Evolutionary conservation across 2,888 invertebrate genomes (phyloP).

Genomic region (Monopis laevigella): DNA sequence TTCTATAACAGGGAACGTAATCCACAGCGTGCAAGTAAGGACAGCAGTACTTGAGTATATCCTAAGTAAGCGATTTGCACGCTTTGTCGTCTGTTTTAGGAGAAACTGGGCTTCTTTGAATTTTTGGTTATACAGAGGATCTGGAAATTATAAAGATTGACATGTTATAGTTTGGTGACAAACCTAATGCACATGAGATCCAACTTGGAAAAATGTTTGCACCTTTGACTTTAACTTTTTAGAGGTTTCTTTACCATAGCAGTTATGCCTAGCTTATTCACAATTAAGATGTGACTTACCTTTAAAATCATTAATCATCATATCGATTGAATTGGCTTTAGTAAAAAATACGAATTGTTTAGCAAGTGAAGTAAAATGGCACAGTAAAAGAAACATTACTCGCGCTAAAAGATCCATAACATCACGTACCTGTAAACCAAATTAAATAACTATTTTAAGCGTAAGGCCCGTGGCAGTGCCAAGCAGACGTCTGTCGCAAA

Average conservation of each 20-base stretch:
- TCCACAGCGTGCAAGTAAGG: slow-evolving; percentile 43
- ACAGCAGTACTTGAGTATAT: slow-evolving; percentile 28
- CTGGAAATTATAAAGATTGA: too few relatives aligned
- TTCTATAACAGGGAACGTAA: slow-evolving; percentile 31
- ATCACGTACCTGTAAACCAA: slow-evolving; percentile 31
- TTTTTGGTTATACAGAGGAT: slow-evolving; percentile 11
- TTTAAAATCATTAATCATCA: slow-evolving; percentile 24
- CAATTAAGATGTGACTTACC: too few relatives aligned
- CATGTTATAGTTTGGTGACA: too few relatives aligned
- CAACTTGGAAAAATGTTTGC: too few relatives aligned
- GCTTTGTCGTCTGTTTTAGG: neutral
- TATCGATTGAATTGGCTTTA: slow-evolving; percentile 26
- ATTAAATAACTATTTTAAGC: too few relatives aligned
- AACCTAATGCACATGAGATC: too few relatives aligned
- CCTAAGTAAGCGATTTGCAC: neutral
- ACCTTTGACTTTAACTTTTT: too few relatives aligned
- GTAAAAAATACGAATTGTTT: slow-evolving; percentile 43
- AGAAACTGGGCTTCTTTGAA: neutral
- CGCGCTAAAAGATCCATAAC: slow-evolving; percentile 46
- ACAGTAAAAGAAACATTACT: slow-evolving; percentile 53
- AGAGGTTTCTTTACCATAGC: too few relatives aligned
- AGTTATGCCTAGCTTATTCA: too few relatives aligned
- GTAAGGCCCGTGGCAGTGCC: too few relatives aligned
- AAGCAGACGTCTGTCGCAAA: too few relatives aligned
- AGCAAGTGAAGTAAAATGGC: slow-evolving; percentile 47